A percentile compares a stretch with the other conserved stretches of the same genome.
These are phyloP conservation scores for Rutpela maculata DNA, from an alignment of 2,888 invertebrate species.

Conservation along the genomic window DNA sequence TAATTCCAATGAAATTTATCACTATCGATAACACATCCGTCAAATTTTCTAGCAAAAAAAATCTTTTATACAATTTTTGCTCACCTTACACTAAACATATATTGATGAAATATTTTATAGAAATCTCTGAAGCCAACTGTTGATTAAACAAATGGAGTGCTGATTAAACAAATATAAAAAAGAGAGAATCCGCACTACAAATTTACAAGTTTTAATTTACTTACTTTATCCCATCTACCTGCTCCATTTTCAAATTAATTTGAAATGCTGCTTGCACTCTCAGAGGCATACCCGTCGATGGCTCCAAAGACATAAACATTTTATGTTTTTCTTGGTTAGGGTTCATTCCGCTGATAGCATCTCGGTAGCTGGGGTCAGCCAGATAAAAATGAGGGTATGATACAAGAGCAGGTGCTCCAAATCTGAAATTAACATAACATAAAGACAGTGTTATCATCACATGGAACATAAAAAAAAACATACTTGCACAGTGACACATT, in stretches of 20 bases:
- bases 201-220: constrained; percentile 58
- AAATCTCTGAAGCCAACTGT: too few relatives aligned
- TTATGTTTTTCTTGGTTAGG: constrained; percentile 81
- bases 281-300: constrained; percentile 87
- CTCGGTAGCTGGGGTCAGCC: constrained; percentile 81
- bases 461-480: constrained; percentile 34
- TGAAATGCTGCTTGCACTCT: constrained; percentile 84
- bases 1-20: too few relatives aligned
- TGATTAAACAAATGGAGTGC: too few relatives aligned
- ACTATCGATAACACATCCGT: too few relatives aligned
- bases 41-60: too few relatives aligned
- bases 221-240: constrained; percentile 77
- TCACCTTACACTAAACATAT: too few relatives aligned
- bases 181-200: too few relatives aligned
- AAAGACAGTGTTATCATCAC: too few relatives aligned
- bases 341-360: constrained; percentile 80
- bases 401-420: constrained; percentile 88
- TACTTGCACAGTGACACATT: constrained; percentile 82
- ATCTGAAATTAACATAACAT: constrained; percentile 71
- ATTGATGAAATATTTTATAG: too few relatives aligned
- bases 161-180: too few relatives aligned
- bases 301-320: constrained; percentile 83
- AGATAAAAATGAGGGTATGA: constrained; percentile 89
- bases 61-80: too few relatives aligned
- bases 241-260: constrained; percentile 81